phyloP scores from a whole-genome alignment of 2,797 vertebrate species.

The Acanthopagrus latus region DNA sequence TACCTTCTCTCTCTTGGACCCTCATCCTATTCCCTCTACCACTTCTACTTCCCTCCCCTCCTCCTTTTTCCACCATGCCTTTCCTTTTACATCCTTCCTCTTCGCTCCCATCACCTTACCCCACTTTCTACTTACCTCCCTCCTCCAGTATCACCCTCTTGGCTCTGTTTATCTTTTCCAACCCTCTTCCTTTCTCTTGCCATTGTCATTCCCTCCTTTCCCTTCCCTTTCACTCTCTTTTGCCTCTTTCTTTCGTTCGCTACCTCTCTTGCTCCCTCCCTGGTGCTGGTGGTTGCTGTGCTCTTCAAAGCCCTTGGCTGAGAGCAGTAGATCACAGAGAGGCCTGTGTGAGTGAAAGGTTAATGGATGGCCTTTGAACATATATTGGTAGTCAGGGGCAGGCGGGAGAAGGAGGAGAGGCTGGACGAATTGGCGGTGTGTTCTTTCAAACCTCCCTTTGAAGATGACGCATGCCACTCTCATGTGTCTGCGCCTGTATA shows the following conservation, averaged over 20 bases:
- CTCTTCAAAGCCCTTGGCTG: slow-evolving; percentile 85
- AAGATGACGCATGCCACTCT: slow-evolving; percentile 73
- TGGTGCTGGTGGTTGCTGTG: slow-evolving; percentile 61
- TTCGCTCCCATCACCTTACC: slow-evolving; percentile 3
- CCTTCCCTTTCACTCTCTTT: slow-evolving; percentile 21
- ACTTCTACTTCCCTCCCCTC: slow-evolving; percentile 12
- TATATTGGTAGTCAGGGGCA: slow-evolving; percentile 80
- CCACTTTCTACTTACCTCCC: slow-evolving; percentile 10
- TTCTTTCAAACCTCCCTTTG: slow-evolving; percentile 83
- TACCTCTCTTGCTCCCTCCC: slow-evolving; percentile 35
- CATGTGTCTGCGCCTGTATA: slow-evolving; percentile 58
- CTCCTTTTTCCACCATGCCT: slow-evolving; percentile 6
- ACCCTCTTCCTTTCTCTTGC: slow-evolving; percentile 37
- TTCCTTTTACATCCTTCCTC: slow-evolving; percentile 4
- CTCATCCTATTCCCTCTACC: slow-evolving; percentile 19
- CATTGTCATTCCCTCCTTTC: slow-evolving; percentile 39
- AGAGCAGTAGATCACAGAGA: slow-evolving; percentile 86
- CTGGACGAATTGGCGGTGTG: slow-evolving; percentile 57
- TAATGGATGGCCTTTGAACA: slow-evolving; percentile 89
- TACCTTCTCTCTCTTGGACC: slow-evolving; percentile 10
- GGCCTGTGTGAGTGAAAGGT: slow-evolving; percentile 86
- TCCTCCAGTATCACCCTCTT: not conserved
- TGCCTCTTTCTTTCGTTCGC: slow-evolving; percentile 46
- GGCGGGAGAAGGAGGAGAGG: slow-evolving; percentile 57
- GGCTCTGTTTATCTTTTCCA: slow-evolving; percentile 38